A percentile compares a stretch with the other conserved stretches of the same genome.
Evolutionary conservation across 1,140 invertebrate genomes (phyloP).

Genomic region (Halyomorpha halys): DNA sequence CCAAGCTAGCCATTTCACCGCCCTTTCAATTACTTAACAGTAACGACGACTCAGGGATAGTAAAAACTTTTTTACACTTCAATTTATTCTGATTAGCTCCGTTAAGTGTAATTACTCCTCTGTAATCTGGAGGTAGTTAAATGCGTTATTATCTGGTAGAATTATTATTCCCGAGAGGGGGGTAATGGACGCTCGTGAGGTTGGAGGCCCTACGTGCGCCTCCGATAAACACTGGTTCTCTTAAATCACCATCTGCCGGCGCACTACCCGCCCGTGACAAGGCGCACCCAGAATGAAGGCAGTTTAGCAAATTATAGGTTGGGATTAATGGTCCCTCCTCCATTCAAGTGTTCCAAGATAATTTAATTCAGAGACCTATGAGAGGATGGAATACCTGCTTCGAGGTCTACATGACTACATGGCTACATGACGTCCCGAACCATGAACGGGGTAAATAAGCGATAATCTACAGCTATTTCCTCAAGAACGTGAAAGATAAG

Average conservation of each 20-base stretch:
- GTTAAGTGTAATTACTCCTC: conserved; percentile 10
- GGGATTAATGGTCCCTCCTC: conserved; percentile 6
- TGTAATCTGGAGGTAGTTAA: conserved; percentile 8
- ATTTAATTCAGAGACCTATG: conserved; percentile 8
- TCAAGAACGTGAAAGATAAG: too few species aligned
- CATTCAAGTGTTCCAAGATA: conserved; percentile 6
- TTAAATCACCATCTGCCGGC: conserved; percentile 2
- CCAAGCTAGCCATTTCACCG: too few species aligned
- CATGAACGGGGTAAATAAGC: too few species aligned
- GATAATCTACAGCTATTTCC: too few species aligned
- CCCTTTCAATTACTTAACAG: too few species aligned
- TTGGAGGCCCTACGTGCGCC: background rate
- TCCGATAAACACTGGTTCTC: background rate
- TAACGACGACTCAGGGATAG: too few species aligned
- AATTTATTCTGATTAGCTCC: conserved; percentile 12
- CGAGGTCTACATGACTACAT: background rate
- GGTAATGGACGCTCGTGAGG: conserved; percentile 9
- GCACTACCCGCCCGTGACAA: background rate
- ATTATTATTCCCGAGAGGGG: background rate
- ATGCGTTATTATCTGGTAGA: conserved; percentile 10
- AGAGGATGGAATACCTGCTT: conserved; percentile 4
- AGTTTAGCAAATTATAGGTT: conserved; percentile 9
- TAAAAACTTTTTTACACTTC: background rate
- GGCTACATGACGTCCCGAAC: too few species aligned
- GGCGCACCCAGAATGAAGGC: conserved; percentile 8